Evolutionary conservation across 2,113 vertebrate species (phyloP), one percentile per base, ranked within the genome.

Genomic region (Brachirus orientalis): DNA sequence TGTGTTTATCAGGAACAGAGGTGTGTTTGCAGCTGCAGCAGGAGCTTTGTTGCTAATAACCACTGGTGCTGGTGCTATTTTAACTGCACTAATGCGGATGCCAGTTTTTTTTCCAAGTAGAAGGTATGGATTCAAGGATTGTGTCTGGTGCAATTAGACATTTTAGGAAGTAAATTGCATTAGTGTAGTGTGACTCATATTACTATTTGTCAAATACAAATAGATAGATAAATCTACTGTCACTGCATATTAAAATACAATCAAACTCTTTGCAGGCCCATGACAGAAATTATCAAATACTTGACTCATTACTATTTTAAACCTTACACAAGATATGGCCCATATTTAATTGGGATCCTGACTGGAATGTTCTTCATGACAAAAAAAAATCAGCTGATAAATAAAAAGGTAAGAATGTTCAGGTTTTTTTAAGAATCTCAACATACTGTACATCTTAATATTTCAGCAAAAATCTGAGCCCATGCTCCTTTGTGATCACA

Each of bases 281-380:
- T 82, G 1, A 52, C 66, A 22, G 63, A 87, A 28, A 28, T 44
- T 95, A 96, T 63, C 92, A 92, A 62, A 56, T 84, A 37, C n/a
- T n/a, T 89, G 28, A 28, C 28, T 51, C 4, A 93, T 78, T 96
- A 95, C 77, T 96, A 96, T 71, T 89, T 89, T 10, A 95, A 95
- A 74, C 95, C 94, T 12, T 94, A 95, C 74, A 95, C 94, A 33
- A 82, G 94, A 77, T 93, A 93, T 1, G 94, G 94, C 11, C 95
- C 95, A 0, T 96, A 95, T 87, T 87, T 96, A 19, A 88, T 94
- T 55, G 95, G 95, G 1, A 84, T 96, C 54, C 51, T 95, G 37
- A 79, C 91, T 5, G 92, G 94, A 53, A 88, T 96, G 61, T 90
- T 91, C 70, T 82, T 93, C 79, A 82, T 90, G 20, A 90, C 84